Evolutionary conservation across 2,888 invertebrate genomes (phyloP).

Genomic region (Drosophila subquinaria): DNA sequence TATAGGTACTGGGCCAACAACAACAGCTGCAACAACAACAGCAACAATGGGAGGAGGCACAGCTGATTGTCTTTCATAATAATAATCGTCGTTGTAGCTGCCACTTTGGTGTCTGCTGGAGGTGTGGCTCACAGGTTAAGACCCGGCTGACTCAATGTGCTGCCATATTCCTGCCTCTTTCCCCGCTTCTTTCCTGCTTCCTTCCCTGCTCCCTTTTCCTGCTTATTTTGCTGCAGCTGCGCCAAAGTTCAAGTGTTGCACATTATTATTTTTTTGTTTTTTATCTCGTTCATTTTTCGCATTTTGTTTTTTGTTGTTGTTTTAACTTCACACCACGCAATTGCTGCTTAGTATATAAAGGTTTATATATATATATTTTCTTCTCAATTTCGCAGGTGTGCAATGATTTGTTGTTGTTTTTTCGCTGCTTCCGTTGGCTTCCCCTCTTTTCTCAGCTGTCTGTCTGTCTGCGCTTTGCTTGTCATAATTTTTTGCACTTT

Average conservation of each 20-base stretch:
- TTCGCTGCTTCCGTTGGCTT: conserved; percentile 64
- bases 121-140: conserved; percentile 58
- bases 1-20: neutral
- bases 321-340: conserved; percentile 54
- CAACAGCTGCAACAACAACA: conserved; percentile 22
- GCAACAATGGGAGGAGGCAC: conserved; percentile 49
- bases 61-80: conserved; percentile 81
- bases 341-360: conserved; percentile 25
- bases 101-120: conserved; percentile 38
- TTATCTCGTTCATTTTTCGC: conserved; percentile 1
- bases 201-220: neutral
- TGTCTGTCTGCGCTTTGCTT: conserved; percentile 35
- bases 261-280: conserved; percentile 29
- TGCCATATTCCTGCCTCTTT: neutral
- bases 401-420: conserved; percentile 52
- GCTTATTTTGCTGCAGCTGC: conserved; percentile 66
- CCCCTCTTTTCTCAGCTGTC: conserved; percentile 1
- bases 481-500: conserved; percentile 81
- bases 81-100: conserved; percentile 44
- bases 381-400: conserved; percentile 62
- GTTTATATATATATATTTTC: conserved; percentile 10
- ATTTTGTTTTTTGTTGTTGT: too few relatives aligned
- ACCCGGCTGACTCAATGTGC: conserved; percentile 55
- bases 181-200: conserved; percentile 9
- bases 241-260: conserved; percentile 78